A percentile compares a stretch with the other conserved stretches of the same genome.
These are phyloP conservation scores for Balaeniceps rex DNA, from an alignment of 2,113 vertebrate species.

Conservation along the genomic window DNA sequence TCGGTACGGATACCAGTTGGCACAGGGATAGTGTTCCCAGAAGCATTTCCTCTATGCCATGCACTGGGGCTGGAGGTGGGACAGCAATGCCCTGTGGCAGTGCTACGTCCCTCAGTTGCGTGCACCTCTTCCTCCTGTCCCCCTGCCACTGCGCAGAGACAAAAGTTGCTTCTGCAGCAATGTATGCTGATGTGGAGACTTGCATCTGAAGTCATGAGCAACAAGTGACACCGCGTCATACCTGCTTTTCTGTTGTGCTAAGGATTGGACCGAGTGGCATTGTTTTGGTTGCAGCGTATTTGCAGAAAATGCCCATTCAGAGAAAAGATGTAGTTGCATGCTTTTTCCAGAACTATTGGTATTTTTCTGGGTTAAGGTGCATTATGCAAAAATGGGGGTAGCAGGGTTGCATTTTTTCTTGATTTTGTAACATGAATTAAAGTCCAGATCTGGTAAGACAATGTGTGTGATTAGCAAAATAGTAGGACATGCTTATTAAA, in stretches of 20 bases:
- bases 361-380: not conserved
- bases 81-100: not conserved
- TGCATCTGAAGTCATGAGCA: not conserved
- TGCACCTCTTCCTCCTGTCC: not conserved
- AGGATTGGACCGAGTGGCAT: not conserved
- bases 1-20: not conserved
- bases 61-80: not conserved
- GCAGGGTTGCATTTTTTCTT: not conserved
- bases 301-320: not conserved
- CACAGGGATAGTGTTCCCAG: not conserved
- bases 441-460: not conserved
- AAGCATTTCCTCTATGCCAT: not conserved
- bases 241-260: not conserved
- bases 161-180: not conserved
- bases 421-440: not conserved
- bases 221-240: fast-evolving
- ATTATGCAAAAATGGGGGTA: not conserved
- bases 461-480: not conserved
- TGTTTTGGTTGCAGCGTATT: not conserved
- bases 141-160: not conserved
- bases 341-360: not conserved
- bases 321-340: not conserved
- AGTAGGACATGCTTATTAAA: not conserved
- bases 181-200: not conserved
- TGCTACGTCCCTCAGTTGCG: fast-evolving